Conservation (phyloP, 1,140 invertebrate species). For the Ridgeia piscesae region DNA sequence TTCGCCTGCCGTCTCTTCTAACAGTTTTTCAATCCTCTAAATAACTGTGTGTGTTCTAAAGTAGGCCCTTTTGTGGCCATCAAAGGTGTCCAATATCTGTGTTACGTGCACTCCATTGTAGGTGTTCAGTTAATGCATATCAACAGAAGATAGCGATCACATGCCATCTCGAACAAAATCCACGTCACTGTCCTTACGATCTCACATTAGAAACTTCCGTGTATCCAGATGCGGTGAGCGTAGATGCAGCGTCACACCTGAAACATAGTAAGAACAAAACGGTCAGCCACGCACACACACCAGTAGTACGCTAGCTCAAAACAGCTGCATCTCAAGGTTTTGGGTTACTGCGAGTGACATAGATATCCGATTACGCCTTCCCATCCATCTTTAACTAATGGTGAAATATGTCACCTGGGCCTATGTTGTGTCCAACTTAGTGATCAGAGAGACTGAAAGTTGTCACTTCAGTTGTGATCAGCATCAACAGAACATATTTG, state of each 20-base stretch:
- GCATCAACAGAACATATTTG: no score
- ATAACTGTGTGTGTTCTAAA: neutral
- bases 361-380: neutral
- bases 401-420: neutral
- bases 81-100: neutral
- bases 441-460: neutral
- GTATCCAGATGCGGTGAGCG: neutral
- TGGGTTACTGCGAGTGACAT: neutral
- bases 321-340: neutral
- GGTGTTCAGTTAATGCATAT: neutral
- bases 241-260: neutral
- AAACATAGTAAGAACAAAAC: neutral
- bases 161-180: neutral
- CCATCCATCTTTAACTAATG: neutral
- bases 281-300: neutral
- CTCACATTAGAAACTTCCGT: neutral
- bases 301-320: neutral
- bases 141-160: neutral
- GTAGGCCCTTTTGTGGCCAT: neutral
- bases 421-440: neutral
- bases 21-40: neutral
- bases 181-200: neutral
- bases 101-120: neutral
- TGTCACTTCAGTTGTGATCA: no score
- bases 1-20: neutral